phyloP scores from a whole-genome alignment of 1,140 invertebrate genomes.

The Drosophila pectinifera region DNA sequence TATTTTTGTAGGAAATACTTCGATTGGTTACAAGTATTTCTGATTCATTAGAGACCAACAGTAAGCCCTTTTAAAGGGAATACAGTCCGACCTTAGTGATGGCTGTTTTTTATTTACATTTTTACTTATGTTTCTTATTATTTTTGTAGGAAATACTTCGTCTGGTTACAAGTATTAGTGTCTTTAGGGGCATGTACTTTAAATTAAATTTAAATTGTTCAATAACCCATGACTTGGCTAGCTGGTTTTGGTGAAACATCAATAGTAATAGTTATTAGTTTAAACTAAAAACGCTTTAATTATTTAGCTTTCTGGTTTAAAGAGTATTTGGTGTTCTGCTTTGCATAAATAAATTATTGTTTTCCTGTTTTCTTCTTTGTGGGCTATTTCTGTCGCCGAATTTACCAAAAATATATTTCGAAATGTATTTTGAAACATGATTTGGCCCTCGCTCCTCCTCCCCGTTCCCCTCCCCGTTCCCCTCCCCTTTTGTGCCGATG shows the following conservation, averaged over 20 bases:
- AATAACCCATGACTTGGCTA: too few species aligned
- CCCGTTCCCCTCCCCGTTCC: neutral
- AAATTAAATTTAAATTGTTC: too few species aligned
- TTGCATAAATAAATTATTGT: neutral
- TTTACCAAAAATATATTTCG: constrained; percentile 25
- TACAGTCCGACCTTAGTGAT: too few species aligned
- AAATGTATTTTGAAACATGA: constrained; percentile 31
- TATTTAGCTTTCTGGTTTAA: neutral
- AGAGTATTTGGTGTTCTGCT: constrained; percentile 1
- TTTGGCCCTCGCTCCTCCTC: neutral
- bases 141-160: too few species aligned
- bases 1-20: too few species aligned
- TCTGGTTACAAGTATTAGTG: constrained; percentile 36
- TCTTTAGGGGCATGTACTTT: too few species aligned
- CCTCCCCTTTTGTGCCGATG: constrained; percentile 3
- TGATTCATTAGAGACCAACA: constrained; percentile 23
- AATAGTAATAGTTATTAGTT: too few species aligned
- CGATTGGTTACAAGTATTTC: constrained; percentile 36
- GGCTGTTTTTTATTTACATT: too few species aligned
- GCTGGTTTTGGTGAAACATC: too few species aligned
- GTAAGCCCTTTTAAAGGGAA: neutral
- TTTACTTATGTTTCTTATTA: too few species aligned
- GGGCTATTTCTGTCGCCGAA: constrained; percentile 14
- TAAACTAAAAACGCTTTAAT: neutral
- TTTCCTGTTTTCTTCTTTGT: neutral